These are phyloP conservation scores for Capreolus pygargus DNA, from an alignment of 2,113 vertebrate species.

Conservation along the genomic window DNA sequence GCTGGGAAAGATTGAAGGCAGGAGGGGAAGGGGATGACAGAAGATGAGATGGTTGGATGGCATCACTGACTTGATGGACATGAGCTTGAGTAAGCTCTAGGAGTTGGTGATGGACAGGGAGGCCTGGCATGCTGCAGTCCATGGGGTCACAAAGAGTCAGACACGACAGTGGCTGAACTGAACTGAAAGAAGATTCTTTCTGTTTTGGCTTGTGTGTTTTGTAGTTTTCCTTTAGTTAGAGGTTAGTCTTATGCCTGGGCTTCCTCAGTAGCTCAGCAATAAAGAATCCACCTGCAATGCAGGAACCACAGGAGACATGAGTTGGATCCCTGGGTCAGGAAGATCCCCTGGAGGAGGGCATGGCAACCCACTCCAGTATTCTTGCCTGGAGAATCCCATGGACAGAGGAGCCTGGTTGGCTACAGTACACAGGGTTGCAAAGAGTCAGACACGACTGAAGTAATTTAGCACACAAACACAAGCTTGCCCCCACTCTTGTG, in stretches of 20 bases:
- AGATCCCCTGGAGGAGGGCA: background rate
- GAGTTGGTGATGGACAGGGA: background rate
- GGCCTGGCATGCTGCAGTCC: background rate
- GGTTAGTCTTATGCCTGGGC: background rate
- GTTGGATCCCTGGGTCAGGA: background rate
- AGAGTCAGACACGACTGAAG: background rate
- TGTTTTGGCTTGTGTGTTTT: background rate
- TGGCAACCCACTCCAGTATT: background rate
- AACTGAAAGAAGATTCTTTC: background rate
- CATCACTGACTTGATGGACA: fast-evolving
- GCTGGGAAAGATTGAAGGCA: background rate
- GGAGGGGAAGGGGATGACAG: background rate
- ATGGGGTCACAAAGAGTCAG: background rate
- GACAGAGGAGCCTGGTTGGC: background rate
- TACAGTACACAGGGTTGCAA: background rate
- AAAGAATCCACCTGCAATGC: background rate
- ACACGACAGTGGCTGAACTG: background rate
- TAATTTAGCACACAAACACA: background rate
- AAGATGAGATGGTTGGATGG: background rate
- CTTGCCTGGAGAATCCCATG: background rate
- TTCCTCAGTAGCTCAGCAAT: background rate
- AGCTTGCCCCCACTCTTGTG: background rate
- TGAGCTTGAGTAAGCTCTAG: background rate
- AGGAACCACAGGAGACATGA: background rate
- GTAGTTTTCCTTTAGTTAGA: background rate